Base-by-base conservation (phyloP, 1,140 invertebrate genomes). In the Nasonia vitripennis region DNA sequence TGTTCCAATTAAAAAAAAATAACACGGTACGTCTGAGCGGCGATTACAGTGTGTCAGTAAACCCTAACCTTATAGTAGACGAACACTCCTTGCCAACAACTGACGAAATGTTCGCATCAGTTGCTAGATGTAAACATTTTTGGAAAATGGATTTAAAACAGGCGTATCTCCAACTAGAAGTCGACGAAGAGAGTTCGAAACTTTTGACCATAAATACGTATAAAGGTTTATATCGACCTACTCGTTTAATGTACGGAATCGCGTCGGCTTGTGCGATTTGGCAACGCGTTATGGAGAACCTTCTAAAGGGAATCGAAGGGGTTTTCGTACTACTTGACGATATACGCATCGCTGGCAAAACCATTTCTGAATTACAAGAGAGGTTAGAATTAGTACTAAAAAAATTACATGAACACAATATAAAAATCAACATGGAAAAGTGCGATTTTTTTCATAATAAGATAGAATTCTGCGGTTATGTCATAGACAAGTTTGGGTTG, bases 351-450 rank as follows among this genome's bases (percentile, higher is more conserved):
- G 80, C 68, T 0, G 80, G 34, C 6, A 27, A 9, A 23, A 71
- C 80, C 9, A 17, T 45, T 5, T 2, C 37, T 0, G 67, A 81
- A 23, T 20, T 81, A 5, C 48, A 45, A 11, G 17, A 45, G 45
- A 12, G 23, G 45, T 2, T 79, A 31, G 9, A 79, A 12, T 9
- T 14, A 17, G 78, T 80, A 10, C 23, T 81, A 1, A 12, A 73
- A 31, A 48, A 27, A 67, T 5, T 81, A n/a, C 37, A 81, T 73
- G 9, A 73, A 2, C 27, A 81, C 12, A 81, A 81, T 73, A 34
- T 81, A 23, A 81, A 73, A 73, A 48, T 71, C 41, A 70, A 81
- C 10, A 14, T 71, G 41, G 48, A 71, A n/a, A 71, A 81, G 70
- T 71, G 20, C 11, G 34, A 23, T 12, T 81, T 81, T 27, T 51